Base-by-base conservation (phyloP, 2,888 invertebrate species). In the Perdita meconis region DNA sequence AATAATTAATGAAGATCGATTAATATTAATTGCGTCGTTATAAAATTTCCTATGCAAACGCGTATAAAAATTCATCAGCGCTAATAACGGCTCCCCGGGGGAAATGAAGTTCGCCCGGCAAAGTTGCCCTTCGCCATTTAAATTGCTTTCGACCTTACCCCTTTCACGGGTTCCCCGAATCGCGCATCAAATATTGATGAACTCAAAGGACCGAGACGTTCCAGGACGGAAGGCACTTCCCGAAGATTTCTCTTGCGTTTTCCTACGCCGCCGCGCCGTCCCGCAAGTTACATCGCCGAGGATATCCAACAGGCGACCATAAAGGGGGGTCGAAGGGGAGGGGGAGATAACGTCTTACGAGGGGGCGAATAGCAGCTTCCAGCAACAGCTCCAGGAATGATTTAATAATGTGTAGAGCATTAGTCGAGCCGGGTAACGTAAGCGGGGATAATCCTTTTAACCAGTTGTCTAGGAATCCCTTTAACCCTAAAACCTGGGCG, bases 361-460 rank as follows among this genome's bases (percentile, higher is more conserved):
- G 56, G 61, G 47, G 76, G 75, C 50, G 68, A 72, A 64, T 44
- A 61, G 56, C 42, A 56, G 60, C 56, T 75, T 60, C 73, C 74
- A 66, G 68, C 72, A 77, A 74, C 85, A 78, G 85, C 82, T 81
- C 78, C 77, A 81, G 82, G 88, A 90, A 90, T 90, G 90, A 90
- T 90, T 90, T 90, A 90, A 90, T 90, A 90, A 90, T 89, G 87
- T 86, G 88, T 80, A 83, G 86, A 85, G 89, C 89, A 90, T 90
- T 89, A 90, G 87, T 86, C 83, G 80, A 80, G 73, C 86, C 73
- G 83, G 82, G 87, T 82, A 87, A 87, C 87, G 85, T 90, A 89
- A 90, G 89, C 89, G 86, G 85, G 89, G 89, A 90, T 90, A 90
- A 90, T 90, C 90, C 90, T 87, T 90, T 90, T 89, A 90, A 90